Evolutionary conservation across 2,888 invertebrate species (phyloP).

Genomic region (Trissoscelio sp.): DNA sequence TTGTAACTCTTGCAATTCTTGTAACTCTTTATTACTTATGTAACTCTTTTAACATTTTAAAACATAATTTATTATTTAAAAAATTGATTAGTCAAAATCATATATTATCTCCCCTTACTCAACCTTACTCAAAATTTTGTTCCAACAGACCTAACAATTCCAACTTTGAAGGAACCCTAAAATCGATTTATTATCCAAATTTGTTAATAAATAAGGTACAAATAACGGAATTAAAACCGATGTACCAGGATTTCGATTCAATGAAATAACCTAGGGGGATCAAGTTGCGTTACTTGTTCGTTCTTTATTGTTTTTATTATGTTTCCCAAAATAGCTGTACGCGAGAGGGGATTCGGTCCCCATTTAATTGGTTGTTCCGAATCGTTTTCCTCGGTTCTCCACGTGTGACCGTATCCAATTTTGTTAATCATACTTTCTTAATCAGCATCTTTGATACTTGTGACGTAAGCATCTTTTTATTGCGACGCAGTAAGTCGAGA

Average conservation of each 20-base stretch:
- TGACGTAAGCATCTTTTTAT: slow-evolving; percentile 59
- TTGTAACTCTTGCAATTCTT: too few relatives aligned
- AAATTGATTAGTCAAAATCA: too few relatives aligned
- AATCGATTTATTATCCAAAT: background rate
- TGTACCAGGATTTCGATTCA: slow-evolving; percentile 22
- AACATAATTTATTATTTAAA: too few relatives aligned
- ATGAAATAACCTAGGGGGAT: slow-evolving; percentile 37
- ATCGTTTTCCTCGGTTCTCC: slow-evolving; percentile 52
- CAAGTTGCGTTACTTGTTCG: slow-evolving; percentile 44
- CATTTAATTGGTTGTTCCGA: slow-evolving; percentile 59
- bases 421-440: slow-evolving; percentile 67
- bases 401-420: slow-evolving; percentile 66
- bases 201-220: slow-evolving; percentile 14
- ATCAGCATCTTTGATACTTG: slow-evolving; percentile 62
- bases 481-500: slow-evolving; percentile 48
- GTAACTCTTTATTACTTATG: too few relatives aligned
- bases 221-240: slow-evolving; percentile 11
- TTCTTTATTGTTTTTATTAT: slow-evolving; percentile 59
- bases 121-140: too few relatives aligned
- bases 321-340: slow-evolving; percentile 54
- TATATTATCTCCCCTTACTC: too few relatives aligned
- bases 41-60: too few relatives aligned
- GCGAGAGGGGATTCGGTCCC: slow-evolving; percentile 50
- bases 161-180: too few relatives aligned
- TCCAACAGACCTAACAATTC: too few relatives aligned